These are phyloP conservation scores for Bryconaethiops microstoma DNA, from an alignment of 2,797 vertebrate species.

Conservation along the genomic window DNA sequence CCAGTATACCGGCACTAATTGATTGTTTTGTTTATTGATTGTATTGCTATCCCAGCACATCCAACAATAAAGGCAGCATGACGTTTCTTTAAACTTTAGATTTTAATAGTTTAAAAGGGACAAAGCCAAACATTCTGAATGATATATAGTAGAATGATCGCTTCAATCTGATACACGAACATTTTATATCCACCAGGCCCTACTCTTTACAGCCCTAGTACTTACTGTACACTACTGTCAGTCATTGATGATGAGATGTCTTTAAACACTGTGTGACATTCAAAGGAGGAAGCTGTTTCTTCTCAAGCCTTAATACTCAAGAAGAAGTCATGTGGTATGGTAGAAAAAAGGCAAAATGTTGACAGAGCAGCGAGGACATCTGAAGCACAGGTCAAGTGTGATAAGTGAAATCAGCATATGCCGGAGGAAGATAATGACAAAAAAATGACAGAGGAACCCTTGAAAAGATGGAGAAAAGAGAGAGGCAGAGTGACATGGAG, in stretches of 20 bases:
- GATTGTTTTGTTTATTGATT: no score
- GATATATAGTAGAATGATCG: background rate
- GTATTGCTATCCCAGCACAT: background rate
- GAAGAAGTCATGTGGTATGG: background rate
- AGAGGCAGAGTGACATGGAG: conserved; percentile 68
- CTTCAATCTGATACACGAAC: background rate
- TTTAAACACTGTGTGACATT: conserved; percentile 4
- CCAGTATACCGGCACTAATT: no score
- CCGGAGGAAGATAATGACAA: conserved; percentile 76
- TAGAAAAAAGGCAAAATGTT: background rate
- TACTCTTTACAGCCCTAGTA: background rate
- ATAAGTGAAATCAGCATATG: conserved; percentile 80
- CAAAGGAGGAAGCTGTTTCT: conserved; percentile 1
- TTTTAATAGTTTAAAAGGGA: background rate
- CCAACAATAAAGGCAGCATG: background rate
- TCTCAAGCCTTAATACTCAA: background rate
- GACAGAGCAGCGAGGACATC: conserved; percentile 55
- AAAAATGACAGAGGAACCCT: conserved; percentile 75
- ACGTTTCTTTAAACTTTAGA: background rate
- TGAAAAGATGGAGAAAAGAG: conserved; percentile 66
- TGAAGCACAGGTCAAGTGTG: conserved; percentile 73
- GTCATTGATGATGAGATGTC: conserved; percentile 26
- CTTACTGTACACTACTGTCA: conserved; percentile 1
- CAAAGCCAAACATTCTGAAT: background rate
- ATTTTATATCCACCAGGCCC: background rate